Conservation (phyloP, 2,797 vertebrate genomes). For the Hozukius guyotensis region DNA sequence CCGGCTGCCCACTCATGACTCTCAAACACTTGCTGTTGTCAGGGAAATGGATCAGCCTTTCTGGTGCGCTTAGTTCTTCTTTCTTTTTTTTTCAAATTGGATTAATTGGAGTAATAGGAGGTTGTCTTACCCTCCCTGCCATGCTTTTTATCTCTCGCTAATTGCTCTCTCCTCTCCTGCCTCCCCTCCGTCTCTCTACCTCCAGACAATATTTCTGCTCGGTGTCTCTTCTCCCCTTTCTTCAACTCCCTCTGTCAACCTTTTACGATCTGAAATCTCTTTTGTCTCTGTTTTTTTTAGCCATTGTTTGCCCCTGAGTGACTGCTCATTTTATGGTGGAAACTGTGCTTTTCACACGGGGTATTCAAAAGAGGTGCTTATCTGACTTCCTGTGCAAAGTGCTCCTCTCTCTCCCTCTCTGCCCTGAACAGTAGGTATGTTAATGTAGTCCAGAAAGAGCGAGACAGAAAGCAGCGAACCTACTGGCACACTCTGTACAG, state of each 20-base stretch:
- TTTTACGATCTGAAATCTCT: constrained; percentile 22
- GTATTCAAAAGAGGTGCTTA: constrained; percentile 23
- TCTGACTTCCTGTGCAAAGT: constrained; percentile 27
- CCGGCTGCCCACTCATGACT: constrained; percentile 64
- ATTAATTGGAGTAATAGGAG: constrained; percentile 79
- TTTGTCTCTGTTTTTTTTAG: background rate
- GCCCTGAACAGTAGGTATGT: constrained; percentile 10
- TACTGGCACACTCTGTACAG: background rate
- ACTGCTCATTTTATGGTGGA: constrained; percentile 20
- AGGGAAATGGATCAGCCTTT: constrained; percentile 63
- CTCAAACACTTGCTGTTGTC: constrained; percentile 71
- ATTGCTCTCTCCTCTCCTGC: constrained; percentile 60
- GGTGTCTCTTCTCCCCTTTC: constrained; percentile 22
- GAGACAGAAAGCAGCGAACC: background rate
- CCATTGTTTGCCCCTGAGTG: constrained; percentile 36
- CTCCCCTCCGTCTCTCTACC: constrained; percentile 49
- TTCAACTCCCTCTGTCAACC: constrained; percentile 29
- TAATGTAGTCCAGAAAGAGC: background rate
- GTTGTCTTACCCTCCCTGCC: constrained; percentile 68
- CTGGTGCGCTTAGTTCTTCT: constrained; percentile 49
- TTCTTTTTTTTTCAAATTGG: constrained; percentile 57
- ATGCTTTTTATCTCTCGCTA: constrained; percentile 71
- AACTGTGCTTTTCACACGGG: constrained; percentile 16
- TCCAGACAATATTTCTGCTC: constrained; percentile 50
- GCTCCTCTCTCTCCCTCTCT: constrained; percentile 1